Conservation (phyloP, 2,797 vertebrate genomes). For the Malacoctenus gilli region DNA sequence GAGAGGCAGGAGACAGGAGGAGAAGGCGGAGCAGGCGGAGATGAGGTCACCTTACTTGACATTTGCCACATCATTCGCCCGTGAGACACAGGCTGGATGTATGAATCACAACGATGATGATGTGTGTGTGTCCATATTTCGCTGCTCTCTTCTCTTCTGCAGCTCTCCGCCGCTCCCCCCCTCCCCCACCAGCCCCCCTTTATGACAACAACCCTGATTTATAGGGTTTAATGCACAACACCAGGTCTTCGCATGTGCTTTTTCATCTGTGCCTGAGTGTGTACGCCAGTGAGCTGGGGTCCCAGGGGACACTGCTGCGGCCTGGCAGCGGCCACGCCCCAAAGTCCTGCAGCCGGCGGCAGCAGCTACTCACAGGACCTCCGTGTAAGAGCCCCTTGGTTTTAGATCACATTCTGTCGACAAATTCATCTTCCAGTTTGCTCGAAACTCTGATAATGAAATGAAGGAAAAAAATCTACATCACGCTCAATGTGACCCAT, state of each 20-base stretch:
- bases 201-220: slow-evolving; percentile 41
- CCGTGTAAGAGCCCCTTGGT: not conserved
- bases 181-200: slow-evolving; percentile 7
- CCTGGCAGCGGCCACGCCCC: slow-evolving; percentile 49
- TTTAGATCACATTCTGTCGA: not conserved
- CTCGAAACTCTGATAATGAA: not conserved
- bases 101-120: slow-evolving; percentile 30
- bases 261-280: slow-evolving; percentile 3
- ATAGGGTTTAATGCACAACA: slow-evolving; percentile 7
- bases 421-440: not conserved
- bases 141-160: too few species aligned
- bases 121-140: slow-evolving; percentile 9
- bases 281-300: slow-evolving; percentile 17
- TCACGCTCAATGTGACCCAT: not conserved
- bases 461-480: slow-evolving; percentile 1
- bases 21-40: too few species aligned
- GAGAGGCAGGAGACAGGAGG: too few species aligned
- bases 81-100: not conserved
- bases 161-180: too few species aligned
- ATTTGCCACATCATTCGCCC: not conserved
- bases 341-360: slow-evolving; percentile 13
- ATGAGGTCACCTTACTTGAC: slow-evolving; percentile 7
- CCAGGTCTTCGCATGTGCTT: slow-evolving; percentile 18
- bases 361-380: slow-evolving; percentile 5
- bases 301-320: slow-evolving; percentile 47